Base-by-base conservation (phyloP, 2,797 vertebrate genomes). In the Chelmon rostratus region DNA sequence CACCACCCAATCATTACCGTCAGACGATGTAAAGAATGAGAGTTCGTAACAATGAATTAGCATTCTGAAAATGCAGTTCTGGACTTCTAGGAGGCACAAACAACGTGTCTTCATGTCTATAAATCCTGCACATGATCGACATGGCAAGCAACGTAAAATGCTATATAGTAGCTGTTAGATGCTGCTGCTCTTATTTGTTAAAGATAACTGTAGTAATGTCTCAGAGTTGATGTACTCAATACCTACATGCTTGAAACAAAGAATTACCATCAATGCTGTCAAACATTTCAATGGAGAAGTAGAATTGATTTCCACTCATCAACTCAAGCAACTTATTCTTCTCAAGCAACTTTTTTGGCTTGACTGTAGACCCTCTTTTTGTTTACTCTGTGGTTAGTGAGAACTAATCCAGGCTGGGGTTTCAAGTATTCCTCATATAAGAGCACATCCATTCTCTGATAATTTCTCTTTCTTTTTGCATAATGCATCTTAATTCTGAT, bases 261-360 rank as follows among this genome's bases (percentile, higher is more conserved):
- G 21, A 47, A 68, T 28, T 49, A 13, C 23, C 8, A 50, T 42
- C 8, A 31, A 46, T 8, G 23, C 42, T 46, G n/a, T 25, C 21
- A 37, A 23, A 40, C 50, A 44, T 37, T 28, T 68, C 0, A 63
- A 12, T 1, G n/a, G 53, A 59, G 18, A 57, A 69, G 58, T 59
- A 21, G 19, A 75, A 79, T 35, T 6, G 68, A 73, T 69, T 69
- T 65, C 33, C 31, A 62, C 54, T 69, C 42, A 56, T 33, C 42
- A 70, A 38, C 54, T 72, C 52, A 54, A 69, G 67, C 28, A 33
- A 62, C 10, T 49, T 8, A 52, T 38, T 67, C 35, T 52, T 73
- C 40, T 76, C 0, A 42, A 44, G 62, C 23, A 21, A n/a, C 42
- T 68, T 72, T 52, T 69, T 5, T 58, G 42, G 21, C 33, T 59